These are phyloP conservation scores for Serrognathus titanus DNA, from an alignment of 2,888 invertebrate genomes.

Conservation along the genomic window DNA sequence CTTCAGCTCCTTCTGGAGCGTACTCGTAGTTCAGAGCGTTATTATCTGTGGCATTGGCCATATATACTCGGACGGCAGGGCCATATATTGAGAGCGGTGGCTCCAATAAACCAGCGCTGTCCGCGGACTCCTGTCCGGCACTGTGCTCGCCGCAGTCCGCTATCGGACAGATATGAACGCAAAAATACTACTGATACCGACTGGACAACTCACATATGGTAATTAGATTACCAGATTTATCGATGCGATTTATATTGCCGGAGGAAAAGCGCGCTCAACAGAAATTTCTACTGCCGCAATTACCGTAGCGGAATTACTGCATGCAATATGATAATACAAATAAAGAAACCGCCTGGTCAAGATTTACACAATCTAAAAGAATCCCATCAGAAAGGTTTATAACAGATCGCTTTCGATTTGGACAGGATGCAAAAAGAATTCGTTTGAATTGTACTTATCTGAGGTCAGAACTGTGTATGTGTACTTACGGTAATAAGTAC, in stretches of 20 bases:
- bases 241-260: constrained; percentile 14
- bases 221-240: constrained; percentile 29
- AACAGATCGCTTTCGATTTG: too few species aligned
- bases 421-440: too few species aligned
- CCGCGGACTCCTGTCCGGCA: constrained; percentile 23
- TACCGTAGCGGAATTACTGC: too few species aligned
- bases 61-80: constrained; percentile 25
- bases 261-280: too few species aligned
- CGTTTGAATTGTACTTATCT: too few species aligned
- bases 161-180: constrained; percentile 30
- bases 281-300: too few species aligned
- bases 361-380: too few species aligned
- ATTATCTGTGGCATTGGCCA: constrained; percentile 31
- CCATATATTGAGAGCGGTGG: constrained; percentile 24
- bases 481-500: too few species aligned
- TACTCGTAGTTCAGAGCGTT: constrained; percentile 24
- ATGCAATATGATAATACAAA: too few species aligned
- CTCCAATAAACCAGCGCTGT: constrained; percentile 29
- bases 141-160: constrained; percentile 9
- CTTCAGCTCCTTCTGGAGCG: constrained; percentile 15
- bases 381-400: too few species aligned
- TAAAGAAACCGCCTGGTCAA: too few species aligned
- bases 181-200: constrained; percentile 29
- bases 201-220: constrained; percentile 29
- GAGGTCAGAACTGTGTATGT: too few species aligned